Conservation (phyloP, 2,888 invertebrate species). For the Venustoraphidia nigricollis region DNA sequence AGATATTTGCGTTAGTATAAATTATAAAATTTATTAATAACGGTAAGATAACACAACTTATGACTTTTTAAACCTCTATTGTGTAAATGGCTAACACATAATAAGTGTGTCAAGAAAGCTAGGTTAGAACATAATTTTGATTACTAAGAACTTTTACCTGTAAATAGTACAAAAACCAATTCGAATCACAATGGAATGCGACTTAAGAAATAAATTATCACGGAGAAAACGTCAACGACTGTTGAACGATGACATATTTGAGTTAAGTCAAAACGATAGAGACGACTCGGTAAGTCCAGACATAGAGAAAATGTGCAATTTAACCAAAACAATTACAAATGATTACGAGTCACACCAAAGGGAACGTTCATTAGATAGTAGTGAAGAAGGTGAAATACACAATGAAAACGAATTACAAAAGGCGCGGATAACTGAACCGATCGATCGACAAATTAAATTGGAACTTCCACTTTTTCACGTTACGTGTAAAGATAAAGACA, state of each 20-base stretch:
- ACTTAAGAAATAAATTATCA: neutral
- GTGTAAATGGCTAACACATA: neutral
- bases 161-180: neutral
- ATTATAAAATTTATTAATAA: no score
- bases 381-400: constrained; percentile 6
- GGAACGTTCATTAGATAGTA: constrained; percentile 8
- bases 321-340: constrained; percentile 23
- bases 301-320: constrained; percentile 24
- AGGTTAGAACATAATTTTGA: neutral
- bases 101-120: constrained; percentile 1
- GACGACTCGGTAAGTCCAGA: constrained; percentile 25
- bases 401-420: neutral
- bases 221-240: constrained; percentile 27
- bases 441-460: neutral
- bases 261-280: constrained; percentile 34
- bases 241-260: constrained; percentile 34
- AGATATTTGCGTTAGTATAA: no score
- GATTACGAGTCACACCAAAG: neutral
- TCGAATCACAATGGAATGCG: neutral
- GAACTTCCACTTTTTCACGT: constrained; percentile 27
- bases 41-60: no score
- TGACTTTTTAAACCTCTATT: no score
- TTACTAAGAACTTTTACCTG: neutral
- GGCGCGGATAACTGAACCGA: neutral
- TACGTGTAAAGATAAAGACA: constrained; percentile 29